phyloP scores from a whole-genome alignment of 1,140 invertebrate species.

The Diploscapter pachys region DNA sequence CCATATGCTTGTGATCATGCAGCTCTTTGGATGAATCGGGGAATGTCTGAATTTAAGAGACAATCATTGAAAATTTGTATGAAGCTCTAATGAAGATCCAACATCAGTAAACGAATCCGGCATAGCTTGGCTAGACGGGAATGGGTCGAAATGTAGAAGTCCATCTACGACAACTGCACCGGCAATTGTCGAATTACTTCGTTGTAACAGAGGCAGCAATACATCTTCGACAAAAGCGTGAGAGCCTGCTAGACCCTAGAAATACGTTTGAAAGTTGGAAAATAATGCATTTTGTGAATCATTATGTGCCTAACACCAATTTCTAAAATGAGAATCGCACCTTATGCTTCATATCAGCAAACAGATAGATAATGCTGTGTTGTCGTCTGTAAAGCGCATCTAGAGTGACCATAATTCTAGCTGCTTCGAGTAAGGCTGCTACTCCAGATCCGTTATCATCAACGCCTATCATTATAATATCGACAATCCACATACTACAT shows the following conservation, averaged over 20 bases:
- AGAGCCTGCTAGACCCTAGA: not conserved
- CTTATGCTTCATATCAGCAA: conserved; percentile 34
- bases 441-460: conserved; percentile 33
- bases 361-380: conserved; percentile 24
- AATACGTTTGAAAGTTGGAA: not conserved
- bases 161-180: conserved; percentile 24
- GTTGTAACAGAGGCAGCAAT: conserved; percentile 21
- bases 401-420: conserved; percentile 11
- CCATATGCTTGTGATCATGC: conserved; percentile 28
- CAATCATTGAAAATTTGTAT: not conserved
- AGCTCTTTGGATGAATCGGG: conserved; percentile 22
- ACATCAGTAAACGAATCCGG: conserved; percentile 1
- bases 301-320: not conserved
- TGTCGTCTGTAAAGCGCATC: conserved; percentile 22
- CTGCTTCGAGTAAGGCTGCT: conserved; percentile 21
- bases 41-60: conserved; percentile 17
- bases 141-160: conserved; percentile 26
- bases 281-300: not conserved
- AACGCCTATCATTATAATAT: conserved; percentile 4
- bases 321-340: conserved; percentile 7
- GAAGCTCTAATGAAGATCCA: not conserved
- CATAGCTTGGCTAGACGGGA: conserved; percentile 22
- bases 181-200: conserved; percentile 11
- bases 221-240: conserved; percentile 33
- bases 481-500: not conserved